A percentile compares a stretch with the other conserved stretches of the same genome.
These are phyloP conservation scores for Alligator sinensis DNA, from an alignment of 2,113 vertebrate species.

Conservation along the genomic window DNA sequence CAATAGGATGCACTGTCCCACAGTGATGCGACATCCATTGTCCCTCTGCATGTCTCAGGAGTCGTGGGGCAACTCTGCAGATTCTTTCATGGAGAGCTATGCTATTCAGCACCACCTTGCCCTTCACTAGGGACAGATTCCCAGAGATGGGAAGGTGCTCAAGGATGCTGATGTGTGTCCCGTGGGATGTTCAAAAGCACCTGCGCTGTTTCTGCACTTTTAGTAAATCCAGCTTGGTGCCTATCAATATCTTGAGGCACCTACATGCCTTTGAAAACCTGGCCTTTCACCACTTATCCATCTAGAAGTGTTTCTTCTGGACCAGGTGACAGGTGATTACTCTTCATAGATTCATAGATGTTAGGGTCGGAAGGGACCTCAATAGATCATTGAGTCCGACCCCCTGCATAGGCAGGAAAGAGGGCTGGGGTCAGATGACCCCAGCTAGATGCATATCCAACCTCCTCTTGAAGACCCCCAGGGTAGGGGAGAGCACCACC, in stretches of 20 bases:
- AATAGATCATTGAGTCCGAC: no score
- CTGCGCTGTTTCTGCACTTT: not conserved
- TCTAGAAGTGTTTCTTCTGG: constrained; percentile 43
- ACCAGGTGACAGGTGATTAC: constrained; percentile 48
- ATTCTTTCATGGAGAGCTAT: not conserved
- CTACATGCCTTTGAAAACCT: constrained; percentile 38
- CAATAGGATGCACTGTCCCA: not conserved
- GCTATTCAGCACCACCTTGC: not conserved
- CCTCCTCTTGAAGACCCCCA: no score
- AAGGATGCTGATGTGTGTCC: not conserved
- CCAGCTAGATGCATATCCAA: no score
- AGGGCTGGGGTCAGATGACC: no score
- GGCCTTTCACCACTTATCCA: constrained; percentile 48
- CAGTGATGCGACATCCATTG: not conserved
- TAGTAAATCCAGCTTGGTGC: not conserved
- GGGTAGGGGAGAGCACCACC: no score
- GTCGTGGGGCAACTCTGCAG: not conserved
- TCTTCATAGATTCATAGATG: not conserved
- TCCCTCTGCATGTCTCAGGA: fast-evolving
- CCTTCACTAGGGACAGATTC: not conserved
- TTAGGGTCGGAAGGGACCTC: no score
- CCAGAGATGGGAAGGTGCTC: not conserved
- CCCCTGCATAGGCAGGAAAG: no score
- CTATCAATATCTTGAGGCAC: not conserved
- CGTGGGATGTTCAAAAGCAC: not conserved